Evolutionary conservation across 2,113 vertebrate species (phyloP), one percentile per base, ranked within the genome.

Genomic region (Pseudonaja textilis): DNA sequence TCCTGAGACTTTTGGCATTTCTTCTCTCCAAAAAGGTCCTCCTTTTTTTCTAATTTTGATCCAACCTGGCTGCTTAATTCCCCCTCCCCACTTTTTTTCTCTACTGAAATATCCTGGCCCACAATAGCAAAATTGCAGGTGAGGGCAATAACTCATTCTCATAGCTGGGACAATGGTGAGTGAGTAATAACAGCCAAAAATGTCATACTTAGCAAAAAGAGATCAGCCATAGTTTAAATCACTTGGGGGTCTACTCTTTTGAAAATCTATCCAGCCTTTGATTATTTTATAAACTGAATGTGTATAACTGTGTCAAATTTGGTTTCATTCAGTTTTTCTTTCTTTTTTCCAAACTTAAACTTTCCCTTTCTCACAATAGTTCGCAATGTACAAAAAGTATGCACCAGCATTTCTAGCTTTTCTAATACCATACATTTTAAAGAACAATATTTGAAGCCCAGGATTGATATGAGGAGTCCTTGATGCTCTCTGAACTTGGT

Each of bases 121-220:
- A 39, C 52, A 22, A 86, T 92, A 93, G 29, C 59, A 89, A 93
- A 92, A 86, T 34, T 93, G 88, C 93, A 91, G 64, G 64, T 95
- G 56, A 56, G 92, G 50, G 69, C 89, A 87, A 20, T 20, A 89
- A 87, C 93, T 74, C 54, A 92, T 54, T 4, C 11, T 91, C 52
- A 0, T 4, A 74, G 34, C 26, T 92, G 57, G 34, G 69, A 93
- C 50, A 95, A 91, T 0, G 0, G 59, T 56, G 26, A 93, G 92
- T 47, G 42, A 94, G 23, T 61, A 94, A 16, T 61, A 89, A 86
- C 26, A 56, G 50, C 4, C 29, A 6, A 86, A 96, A 87, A 93
- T 88, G 59, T 91, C 39, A 91, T 86, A 91, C 56, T 91, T 39
- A 90, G 91, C 74, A 91, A 4, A 25, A 56, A 45, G 2, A 64